A percentile compares a stretch with the other conserved stretches of the same genome.
Conservation (phyloP, 2,888 invertebrate genomes). For the Tetropium fuscum region DNA sequence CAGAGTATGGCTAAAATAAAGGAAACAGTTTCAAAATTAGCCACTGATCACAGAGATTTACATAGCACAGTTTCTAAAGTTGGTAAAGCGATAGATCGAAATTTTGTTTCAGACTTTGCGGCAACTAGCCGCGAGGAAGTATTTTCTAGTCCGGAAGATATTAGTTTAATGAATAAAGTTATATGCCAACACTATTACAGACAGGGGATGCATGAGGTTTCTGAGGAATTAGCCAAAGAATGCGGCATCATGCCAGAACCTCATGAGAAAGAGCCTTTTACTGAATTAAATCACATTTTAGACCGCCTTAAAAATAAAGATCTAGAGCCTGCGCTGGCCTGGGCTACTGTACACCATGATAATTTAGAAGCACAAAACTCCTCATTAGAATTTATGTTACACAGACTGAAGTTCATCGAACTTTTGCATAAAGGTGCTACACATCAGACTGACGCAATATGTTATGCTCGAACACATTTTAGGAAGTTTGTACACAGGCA, state of each 20-base stretch:
- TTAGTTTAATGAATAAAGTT: constrained; percentile 83
- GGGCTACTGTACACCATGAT: constrained; percentile 84
- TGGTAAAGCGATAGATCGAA: constrained; percentile 96
- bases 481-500: constrained; percentile 82
- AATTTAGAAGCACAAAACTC: constrained; percentile 78
- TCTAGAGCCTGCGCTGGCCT: constrained; percentile 86
- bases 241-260: constrained; percentile 74
- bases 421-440: constrained; percentile 74
- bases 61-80: constrained; percentile 84
- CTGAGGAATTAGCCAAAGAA: constrained; percentile 83
- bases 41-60: constrained; percentile 86
- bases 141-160: constrained; percentile 78
- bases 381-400: constrained; percentile 84
- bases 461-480: constrained; percentile 88
- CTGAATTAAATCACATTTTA: constrained; percentile 88
- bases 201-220: constrained; percentile 94
- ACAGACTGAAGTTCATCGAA: constrained; percentile 84
- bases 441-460: constrained; percentile 86
- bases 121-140: constrained; percentile 86
- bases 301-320: constrained; percentile 86
- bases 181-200: constrained; percentile 88
- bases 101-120: constrained; percentile 92
- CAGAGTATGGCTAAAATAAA: constrained; percentile 83
- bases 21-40: constrained; percentile 84
- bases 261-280: constrained; percentile 80